These are phyloP conservation scores for Tetanocera ferruginea DNA, from an alignment of 2,888 invertebrate genomes.

Conservation along the genomic window DNA sequence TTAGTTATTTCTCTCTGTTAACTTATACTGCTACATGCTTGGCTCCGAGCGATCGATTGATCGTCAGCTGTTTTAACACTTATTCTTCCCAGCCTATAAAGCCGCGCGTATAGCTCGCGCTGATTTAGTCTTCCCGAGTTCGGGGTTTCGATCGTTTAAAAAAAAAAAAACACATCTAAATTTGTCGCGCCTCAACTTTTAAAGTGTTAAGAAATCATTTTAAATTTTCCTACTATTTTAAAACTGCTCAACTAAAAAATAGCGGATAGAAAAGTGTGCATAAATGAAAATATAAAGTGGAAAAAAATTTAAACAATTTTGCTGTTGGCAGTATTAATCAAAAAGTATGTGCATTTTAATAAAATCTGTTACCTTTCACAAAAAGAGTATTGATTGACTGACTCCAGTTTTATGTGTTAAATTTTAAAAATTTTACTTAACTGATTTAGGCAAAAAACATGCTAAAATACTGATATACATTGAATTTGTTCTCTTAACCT, in stretches of 20 bases:
- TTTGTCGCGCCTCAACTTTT: background rate
- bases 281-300: background rate
- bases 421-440: too few species aligned
- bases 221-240: background rate
- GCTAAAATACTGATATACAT: too few species aligned
- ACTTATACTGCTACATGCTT: background rate
- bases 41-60: slow-evolving; percentile 18
- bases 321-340: too few species aligned
- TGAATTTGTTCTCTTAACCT: too few species aligned
- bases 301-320: too few species aligned
- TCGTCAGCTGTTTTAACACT: background rate
- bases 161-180: slow-evolving; percentile 2
- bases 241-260: too few species aligned
- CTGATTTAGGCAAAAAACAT: too few species aligned
- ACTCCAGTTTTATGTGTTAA: too few species aligned
- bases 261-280: background rate
- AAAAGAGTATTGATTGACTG: too few species aligned
- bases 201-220: background rate
- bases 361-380: too few species aligned
- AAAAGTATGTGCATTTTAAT: too few species aligned
- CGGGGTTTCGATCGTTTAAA: slow-evolving; percentile 16
- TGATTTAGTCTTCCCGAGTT: slow-evolving; percentile 32
- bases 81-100: slow-evolving; percentile 28
- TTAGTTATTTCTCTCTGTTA: background rate
- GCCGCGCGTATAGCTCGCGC: background rate